phyloP scores from a whole-genome alignment of 2,888 invertebrate genomes.

The Amiota communis region DNA sequence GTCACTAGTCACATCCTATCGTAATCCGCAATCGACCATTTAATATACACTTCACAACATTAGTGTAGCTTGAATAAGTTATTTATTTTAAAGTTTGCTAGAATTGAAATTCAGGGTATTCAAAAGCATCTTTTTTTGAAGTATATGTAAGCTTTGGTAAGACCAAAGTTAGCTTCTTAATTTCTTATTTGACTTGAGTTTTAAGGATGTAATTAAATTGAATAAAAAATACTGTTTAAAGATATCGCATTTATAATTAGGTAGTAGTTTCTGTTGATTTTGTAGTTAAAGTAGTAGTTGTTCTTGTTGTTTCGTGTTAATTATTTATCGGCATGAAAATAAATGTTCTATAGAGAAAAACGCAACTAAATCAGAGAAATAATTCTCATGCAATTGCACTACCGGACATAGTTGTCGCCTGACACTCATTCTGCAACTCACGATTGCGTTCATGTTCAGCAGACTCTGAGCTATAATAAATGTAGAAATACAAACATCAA shows the following conservation, averaged over 20 bases:
- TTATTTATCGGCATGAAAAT: conserved; percentile 44
- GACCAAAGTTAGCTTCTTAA: no score
- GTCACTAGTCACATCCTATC: no score
- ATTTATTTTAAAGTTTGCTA: no score
- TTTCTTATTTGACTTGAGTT: no score
- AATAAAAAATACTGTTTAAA: conserved; percentile 29
- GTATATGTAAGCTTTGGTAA: no score
- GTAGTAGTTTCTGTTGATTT: conserved; percentile 27
- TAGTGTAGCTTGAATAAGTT: no score
- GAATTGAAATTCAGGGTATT: no score
- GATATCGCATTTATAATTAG: conserved; percentile 32
- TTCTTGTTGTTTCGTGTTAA: conserved; percentile 10
- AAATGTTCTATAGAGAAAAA: conserved; percentile 59
- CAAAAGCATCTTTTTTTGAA: no score
- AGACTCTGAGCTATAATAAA: conserved; percentile 68
- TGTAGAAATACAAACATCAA: background rate
- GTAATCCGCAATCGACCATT: no score
- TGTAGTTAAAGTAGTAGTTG: no score
- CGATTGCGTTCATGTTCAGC: conserved; percentile 72
- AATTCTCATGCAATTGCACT: conserved; percentile 75
- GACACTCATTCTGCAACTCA: conserved; percentile 72
- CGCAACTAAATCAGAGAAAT: conserved; percentile 75
- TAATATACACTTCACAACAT: no score
- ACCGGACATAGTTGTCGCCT: conserved; percentile 74
- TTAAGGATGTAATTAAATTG: background rate